Evolutionary conservation across 2,797 vertebrate species (phyloP), one percentile per base, ranked within the genome.

Genomic region (Propithecus deckenii): DNA sequence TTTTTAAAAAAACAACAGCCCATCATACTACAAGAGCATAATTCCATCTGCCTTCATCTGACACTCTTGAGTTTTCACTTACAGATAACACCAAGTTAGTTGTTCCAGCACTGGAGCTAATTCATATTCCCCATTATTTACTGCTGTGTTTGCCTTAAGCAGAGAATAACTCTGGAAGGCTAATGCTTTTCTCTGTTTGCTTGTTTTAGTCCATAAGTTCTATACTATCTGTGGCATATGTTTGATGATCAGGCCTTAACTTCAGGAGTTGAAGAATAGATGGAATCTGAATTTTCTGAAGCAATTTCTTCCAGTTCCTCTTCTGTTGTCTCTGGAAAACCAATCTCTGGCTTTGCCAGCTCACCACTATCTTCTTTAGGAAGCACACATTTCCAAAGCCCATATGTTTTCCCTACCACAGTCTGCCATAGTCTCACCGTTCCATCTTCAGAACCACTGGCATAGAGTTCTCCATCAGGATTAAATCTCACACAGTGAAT

Each of bases 331-430:
- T 98, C 99, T 89, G 98, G 98, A 95, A 99, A 98, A 52, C 85
- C 98, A 57, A 98, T 96, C 97, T 98, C 99, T 85, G 98, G 98
- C 98, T 99, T 99, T 94, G 98, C 98, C 97, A 98, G 97, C 94
- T 99, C 99, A 98, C 98, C 98, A 91, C 98, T 98, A 75, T 99
- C 99, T 89, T 99, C 98, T 98, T 99, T 99, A 94, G 99, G 99
- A 97, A 99, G 99, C 97, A 99, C 99, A 98, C 99, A 99, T 98
- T 99, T 99, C 99, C 99, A 99, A 95, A 99, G 99, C 95, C 99
- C 99, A 0, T 99, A 99, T 14, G 99, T 99, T 98, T 99, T 99
- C 41, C 99, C 99, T 94, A 99, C 99, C 22, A 99, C 99, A 0
- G 99, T 99, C 98, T 99, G 99, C 99, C 99, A 99, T 91, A 99